These are phyloP conservation scores for Plodia interpunctella DNA, from an alignment of 1,140 invertebrate species.

Conservation along the genomic window DNA sequence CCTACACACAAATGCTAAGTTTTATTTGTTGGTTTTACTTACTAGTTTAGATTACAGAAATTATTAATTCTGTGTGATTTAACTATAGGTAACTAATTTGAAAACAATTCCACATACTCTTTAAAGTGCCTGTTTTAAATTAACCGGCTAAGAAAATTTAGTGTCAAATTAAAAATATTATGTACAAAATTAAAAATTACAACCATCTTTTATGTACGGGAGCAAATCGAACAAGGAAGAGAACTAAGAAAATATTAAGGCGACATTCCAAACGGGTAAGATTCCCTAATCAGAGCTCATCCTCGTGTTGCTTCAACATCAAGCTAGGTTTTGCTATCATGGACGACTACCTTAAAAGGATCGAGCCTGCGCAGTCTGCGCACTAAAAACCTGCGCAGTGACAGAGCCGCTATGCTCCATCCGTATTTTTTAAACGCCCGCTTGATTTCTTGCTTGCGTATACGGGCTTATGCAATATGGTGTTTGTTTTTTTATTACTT, in stretches of 20 bases:
- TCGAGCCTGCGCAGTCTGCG: conserved; percentile 27
- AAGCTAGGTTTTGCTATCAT: conserved; percentile 42
- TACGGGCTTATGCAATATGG: not conserved
- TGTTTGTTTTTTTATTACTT: not conserved
- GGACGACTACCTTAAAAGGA: conserved; percentile 46
- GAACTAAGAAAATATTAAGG: not conserved
- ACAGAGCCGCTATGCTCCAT: not conserved
- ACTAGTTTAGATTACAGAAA: no score
- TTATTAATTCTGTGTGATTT: no score
- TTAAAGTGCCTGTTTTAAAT: no score
- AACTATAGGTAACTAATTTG: no score
- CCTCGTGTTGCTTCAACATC: conserved; percentile 13
- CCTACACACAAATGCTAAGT: no score
- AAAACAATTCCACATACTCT: no score
- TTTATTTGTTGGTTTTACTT: no score
- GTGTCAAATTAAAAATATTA: no score
- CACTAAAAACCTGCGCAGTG: conserved; percentile 54
- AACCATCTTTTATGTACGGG: no score
- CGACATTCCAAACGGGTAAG: not conserved
- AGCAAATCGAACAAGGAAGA: not conserved
- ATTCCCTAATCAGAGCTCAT: not conserved
- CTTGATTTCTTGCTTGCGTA: not conserved
- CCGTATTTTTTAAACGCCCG: not conserved
- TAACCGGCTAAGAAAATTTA: no score
- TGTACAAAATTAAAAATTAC: not conserved